Conservation (phyloP, 2,113 vertebrate genomes). For the Sorex araneus region DNA sequence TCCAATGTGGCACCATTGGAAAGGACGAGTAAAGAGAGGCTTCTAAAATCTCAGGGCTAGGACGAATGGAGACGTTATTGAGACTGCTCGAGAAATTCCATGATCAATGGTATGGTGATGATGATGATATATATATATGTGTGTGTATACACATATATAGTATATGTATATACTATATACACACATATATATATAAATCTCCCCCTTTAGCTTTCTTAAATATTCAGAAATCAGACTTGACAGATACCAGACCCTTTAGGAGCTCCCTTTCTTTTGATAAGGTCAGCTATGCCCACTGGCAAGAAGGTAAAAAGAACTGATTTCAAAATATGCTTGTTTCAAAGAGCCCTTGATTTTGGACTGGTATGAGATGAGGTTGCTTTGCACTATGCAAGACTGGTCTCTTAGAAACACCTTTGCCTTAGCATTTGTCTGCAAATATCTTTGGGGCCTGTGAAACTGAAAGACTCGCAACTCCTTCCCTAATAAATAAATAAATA, state of each 20-base stretch:
- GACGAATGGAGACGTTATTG: too few relatives aligned
- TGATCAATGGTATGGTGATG: too few relatives aligned
- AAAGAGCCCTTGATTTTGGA: not conserved
- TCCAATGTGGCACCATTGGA: too few relatives aligned
- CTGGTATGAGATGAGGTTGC: not conserved
- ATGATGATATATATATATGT: too few relatives aligned
- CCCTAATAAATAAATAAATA: not conserved
- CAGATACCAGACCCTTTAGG: slow-evolving; percentile 14
- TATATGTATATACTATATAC: too few relatives aligned
- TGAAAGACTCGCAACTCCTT: not conserved
- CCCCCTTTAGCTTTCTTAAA: slow-evolving; percentile 12
- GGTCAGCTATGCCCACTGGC: slow-evolving; percentile 53
- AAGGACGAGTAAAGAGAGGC: too few relatives aligned
- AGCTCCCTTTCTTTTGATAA: slow-evolving; percentile 60
- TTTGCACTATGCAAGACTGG: not conserved
- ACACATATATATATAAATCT: not conserved
- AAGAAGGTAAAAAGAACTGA: not conserved
- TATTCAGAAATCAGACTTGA: slow-evolving; percentile 50
- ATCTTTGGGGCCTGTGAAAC: not conserved
- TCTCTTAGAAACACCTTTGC: slow-evolving; percentile 13
- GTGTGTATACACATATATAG: too few relatives aligned
- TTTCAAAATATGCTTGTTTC: not conserved
- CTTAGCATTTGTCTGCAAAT: not conserved
- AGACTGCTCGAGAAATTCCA: too few relatives aligned
- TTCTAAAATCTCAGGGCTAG: too few relatives aligned